Evolutionary conservation across 2,797 vertebrate species (phyloP), one percentile per base, ranked within the genome.

Genomic region (Enteromius fasciolatus): DNA sequence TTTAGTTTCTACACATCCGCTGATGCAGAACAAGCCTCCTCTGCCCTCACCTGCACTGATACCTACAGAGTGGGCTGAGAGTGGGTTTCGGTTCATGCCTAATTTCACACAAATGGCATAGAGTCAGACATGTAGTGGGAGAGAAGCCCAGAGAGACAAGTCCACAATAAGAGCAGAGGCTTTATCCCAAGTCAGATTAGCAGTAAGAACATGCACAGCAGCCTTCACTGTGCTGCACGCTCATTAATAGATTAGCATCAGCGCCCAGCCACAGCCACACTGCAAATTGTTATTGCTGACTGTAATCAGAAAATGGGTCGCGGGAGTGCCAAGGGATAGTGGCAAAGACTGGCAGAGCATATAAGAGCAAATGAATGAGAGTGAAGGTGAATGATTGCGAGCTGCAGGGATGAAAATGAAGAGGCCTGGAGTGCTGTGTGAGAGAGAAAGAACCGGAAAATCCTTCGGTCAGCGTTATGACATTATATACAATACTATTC

Each of bases 191-290:
- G 59, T 81, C 46, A 81, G 70, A 81, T 66, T 81, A 76, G 23
- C 78, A 81, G 39, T 74, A 59, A 57, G 70, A 68, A 80, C 11
- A 23, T 59, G 41, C 31, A 36, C 44, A 15, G n/a, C 17, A 31
- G 39, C 39, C 63, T 41, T 54, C 31, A 64, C 28, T 41, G 20
- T 72, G 54, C 81, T 41, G 63, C 67, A 66, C 36, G 75, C 80
- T 72, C 78, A 84, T 84, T 76, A 81, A 76, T 48, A 85, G 84
- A 85, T 85, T 85, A 81, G 31, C 79, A 85, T 82, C 80, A 82
- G 77, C 76, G 12, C 59, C 59, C 25, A 39, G 59, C 41, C 57
- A 73, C 28, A 57, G 85, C 41, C 59, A 54, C 31, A n/a, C 59
- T 73, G 73, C 59, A 81, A 61, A 81, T 76, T 76, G 52, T 61